These are phyloP conservation scores for Bombyx huttoni DNA, from an alignment of 2,888 invertebrate genomes.

Conservation along the genomic window DNA sequence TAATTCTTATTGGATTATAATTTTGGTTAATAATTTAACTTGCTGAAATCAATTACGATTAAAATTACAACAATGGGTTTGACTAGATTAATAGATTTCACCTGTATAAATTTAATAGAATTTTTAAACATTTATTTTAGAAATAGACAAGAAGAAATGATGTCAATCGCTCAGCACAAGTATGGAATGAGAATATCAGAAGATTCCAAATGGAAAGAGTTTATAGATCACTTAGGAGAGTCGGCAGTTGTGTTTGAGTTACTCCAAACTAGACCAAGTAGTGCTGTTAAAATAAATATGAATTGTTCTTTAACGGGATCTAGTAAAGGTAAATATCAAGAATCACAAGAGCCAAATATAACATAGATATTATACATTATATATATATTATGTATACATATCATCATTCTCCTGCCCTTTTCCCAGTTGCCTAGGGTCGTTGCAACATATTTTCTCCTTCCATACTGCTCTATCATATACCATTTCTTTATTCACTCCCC, in stretches of 20 bases:
- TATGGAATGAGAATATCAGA: conserved; percentile 71
- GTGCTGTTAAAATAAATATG: conserved; percentile 69
- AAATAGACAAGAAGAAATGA: conserved; percentile 74
- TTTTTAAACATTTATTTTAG: conserved; percentile 34
- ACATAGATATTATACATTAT: too few species aligned
- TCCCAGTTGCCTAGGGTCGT: too few species aligned
- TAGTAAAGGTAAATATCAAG: conserved; percentile 59
- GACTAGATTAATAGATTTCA: too few species aligned
- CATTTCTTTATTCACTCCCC: too few species aligned
- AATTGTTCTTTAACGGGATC: conserved; percentile 50
- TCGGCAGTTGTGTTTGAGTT: conserved; percentile 79
- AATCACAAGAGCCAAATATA: background rate
- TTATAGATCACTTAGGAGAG: conserved; percentile 74
- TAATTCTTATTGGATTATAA: too few species aligned
- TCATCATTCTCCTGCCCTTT: too few species aligned
- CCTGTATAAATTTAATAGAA: background rate
- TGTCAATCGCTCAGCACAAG: conserved; percentile 78
- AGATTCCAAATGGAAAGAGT: conserved; percentile 60
- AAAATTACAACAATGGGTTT: too few species aligned
- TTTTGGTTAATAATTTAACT: too few species aligned
- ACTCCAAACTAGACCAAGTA: conserved; percentile 76
- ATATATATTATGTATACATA: too few species aligned
- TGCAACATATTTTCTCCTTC: too few species aligned
- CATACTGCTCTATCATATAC: too few species aligned
- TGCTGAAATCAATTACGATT: too few species aligned